phyloP scores from a whole-genome alignment of 2,113 vertebrate species.

The Herpailurus yagouaroundi region DNA sequence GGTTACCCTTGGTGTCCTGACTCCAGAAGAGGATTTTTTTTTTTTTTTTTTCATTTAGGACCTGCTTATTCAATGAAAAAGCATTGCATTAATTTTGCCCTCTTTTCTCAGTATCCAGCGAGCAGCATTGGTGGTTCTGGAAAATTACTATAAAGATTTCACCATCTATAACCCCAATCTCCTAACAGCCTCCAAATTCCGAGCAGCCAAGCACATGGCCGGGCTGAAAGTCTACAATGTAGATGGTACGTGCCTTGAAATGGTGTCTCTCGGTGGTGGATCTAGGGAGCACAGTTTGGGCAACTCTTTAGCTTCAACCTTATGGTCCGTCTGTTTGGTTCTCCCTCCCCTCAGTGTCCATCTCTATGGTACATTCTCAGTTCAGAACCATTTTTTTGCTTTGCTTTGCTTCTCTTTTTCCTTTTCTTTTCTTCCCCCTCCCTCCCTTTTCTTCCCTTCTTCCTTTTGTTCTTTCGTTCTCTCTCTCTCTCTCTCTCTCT shows the following conservation, averaged over 20 bases:
- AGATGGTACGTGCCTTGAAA: slow-evolving; percentile 89
- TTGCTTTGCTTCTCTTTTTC: not conserved
- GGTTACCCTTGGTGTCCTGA: not conserved
- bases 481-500: not conserved
- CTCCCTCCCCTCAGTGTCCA: not conserved
- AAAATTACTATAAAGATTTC: slow-evolving; percentile 98
- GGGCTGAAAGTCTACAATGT: slow-evolving; percentile 96
- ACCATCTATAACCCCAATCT: slow-evolving; percentile 93
- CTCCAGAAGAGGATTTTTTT: not conserved
- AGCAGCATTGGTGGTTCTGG: slow-evolving; percentile 94
- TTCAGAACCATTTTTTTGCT: not conserved
- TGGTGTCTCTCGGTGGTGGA: rapidly evolving
- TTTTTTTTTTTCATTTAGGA: not conserved
- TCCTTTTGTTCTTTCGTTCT: no score
- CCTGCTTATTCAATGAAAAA: not conserved
- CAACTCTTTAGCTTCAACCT: rapidly evolving
- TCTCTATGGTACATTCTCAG: not conserved
- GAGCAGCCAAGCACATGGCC: slow-evolving; percentile 93
- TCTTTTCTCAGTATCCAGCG: slow-evolving; percentile 90
- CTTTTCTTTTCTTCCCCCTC: not conserved
- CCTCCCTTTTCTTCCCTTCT: not conserved
- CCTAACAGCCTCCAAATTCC: slow-evolving; percentile 92
- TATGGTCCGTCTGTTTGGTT: rapidly evolving
- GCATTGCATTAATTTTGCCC: slow-evolving; percentile 31
- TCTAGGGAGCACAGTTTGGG: rapidly evolving